Base-by-base conservation (phyloP, 2,888 invertebrate species). In the Taphrorychus bicolor region DNA sequence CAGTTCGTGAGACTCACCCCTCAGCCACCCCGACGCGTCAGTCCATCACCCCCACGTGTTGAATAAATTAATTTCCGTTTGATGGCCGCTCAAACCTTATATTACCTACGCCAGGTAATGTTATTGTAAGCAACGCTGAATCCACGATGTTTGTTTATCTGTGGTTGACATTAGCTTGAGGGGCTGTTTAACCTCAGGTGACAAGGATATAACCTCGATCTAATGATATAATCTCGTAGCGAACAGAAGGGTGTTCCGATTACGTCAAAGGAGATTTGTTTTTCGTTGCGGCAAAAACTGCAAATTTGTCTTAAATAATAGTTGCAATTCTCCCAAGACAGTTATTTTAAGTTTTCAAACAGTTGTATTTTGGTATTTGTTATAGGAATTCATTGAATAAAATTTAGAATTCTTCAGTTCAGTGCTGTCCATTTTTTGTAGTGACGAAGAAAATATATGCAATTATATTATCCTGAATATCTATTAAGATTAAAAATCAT, bases 11-110 rank as follows among this genome's bases (percentile, higher is more conserved):
- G 21, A 52, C 23, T 61, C 32, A 40, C 53, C 53, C 53, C 11
- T 32, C 32, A 32, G 1, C 32, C 61, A 18, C 22, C 22, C 24
- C 22, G 21, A 40, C n/a, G 51, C n/a, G n/a, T n/a, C n/a, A 24
- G 24, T 24, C 16, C 23, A n/a, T 51, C 51, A 22, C 23, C 59
- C 48, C 60, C 66, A 66, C 66, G 66, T 66, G 66, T 66, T 66
- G 60, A 60, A 60, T 66, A 60, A 66, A 66, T 66, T 54, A 66
- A 56, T 66, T 56, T 66, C 45, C 49, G 51, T 65, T 65, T 59
- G 49, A 51, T 40, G 14, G 45, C 17, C 45, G 14, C 45, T 16
- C 16, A 16, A 45, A 45, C 45, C 45, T 45, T 45, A 45, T 45
- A 16, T 45, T 17, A 32, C 11, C n/a, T 23, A 14, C n/a, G 48